Percentiles rank a stretch among this genome's conserved stretches.
These are phyloP conservation scores for Drosophila nigricruria DNA, from an alignment of 2,888 invertebrate genomes.

Conservation along the genomic window DNA sequence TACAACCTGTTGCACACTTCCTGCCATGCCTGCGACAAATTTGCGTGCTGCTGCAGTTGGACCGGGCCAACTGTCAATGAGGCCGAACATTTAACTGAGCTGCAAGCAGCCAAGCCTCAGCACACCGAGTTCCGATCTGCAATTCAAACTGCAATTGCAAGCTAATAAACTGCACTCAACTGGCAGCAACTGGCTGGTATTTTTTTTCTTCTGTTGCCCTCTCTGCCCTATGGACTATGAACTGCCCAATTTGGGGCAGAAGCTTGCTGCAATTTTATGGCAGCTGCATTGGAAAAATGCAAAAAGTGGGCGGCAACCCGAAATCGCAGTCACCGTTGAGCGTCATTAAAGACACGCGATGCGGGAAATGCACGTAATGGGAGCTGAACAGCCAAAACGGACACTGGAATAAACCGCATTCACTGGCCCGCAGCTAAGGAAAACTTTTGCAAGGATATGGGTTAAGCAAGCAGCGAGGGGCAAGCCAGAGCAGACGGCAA, in stretches of 20 bases:
- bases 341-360: slow-evolving; percentile 70
- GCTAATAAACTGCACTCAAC: slow-evolving; percentile 39
- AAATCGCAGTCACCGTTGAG: slow-evolving; percentile 58
- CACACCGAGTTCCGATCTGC: slow-evolving; percentile 9
- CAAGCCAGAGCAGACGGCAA: slow-evolving; percentile 2
- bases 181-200: slow-evolving; percentile 6
- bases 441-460: neutral
- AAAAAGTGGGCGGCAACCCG: slow-evolving; percentile 48
- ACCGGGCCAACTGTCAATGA: neutral
- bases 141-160: slow-evolving; percentile 19
- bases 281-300: slow-evolving; percentile 63
- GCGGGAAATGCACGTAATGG: slow-evolving; percentile 35
- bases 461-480: neutral
- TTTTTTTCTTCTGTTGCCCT: neutral
- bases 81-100: neutral
- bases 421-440: neutral
- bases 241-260: slow-evolving; percentile 21
- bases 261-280: slow-evolving; percentile 61
- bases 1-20: neutral
- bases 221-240: neutral
- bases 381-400: slow-evolving; percentile 20
- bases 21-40: neutral
- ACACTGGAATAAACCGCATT: slow-evolving; percentile 12
- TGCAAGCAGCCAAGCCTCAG: neutral
- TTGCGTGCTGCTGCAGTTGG: slow-evolving; percentile 1